Evolutionary conservation across 2,797 vertebrate genomes (phyloP), one percentile per base, ranked within the genome.

Genomic region (Darevskia mixta): DNA sequence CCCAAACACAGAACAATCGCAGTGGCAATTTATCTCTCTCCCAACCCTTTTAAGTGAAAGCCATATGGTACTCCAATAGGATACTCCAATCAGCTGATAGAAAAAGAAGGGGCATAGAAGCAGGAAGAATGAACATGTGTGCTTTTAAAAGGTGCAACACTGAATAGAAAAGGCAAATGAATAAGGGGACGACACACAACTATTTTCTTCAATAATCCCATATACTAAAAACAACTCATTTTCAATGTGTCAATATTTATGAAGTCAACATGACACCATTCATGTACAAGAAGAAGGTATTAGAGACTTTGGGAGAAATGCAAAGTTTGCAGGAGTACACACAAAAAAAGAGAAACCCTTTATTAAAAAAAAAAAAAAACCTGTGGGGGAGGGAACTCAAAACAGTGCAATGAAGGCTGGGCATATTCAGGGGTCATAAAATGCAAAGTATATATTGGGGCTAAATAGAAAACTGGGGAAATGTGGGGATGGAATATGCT

Each of bases 171-270:
- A 0, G 0, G 80, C 43, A 75, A 83, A 17, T 1, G 1, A 79
- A 81, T 90, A 18, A 72, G 81, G 58, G 89, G 81, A 20, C 92
- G 90, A 89, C 94, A 83, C 35, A 35, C 35, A 35, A 35, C 35
- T 35, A 35, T 88, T 88, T 90, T 43, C 75, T 18, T 87, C 67
- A 67, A 20, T 69, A 82, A 45, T 69, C 20, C 49, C 11, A 58
- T 79, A 79, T 79, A 69, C 66, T 29, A 67, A 67, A 27, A 67
- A 2, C 15, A 13, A 25, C 18, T 83, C 69, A 83, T 83, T 72
- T 45, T 83, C 20, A 38, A 2, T 17, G 3, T n/a, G 29, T 3
- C 64, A 43, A 67, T 5, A 41, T 29, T 67, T 17, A n/a, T 20
- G 5, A 67, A 82, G 17, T 67, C 8, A 35, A 83, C 71, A 55